phyloP scores from a whole-genome alignment of 2,888 invertebrate genomes.

The Rotaria macrura region DNA sequence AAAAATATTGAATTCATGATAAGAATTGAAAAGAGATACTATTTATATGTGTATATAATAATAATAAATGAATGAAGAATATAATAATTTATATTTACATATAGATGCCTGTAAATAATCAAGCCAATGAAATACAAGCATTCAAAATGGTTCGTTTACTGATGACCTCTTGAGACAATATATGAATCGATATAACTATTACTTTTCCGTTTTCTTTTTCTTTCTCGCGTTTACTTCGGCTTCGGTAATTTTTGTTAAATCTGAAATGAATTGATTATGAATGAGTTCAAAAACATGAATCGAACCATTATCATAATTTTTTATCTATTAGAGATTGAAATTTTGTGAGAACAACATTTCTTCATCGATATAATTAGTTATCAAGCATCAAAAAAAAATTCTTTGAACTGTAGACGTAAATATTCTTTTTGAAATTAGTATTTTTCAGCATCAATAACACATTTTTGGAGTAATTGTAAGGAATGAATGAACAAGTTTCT shows the following conservation, averaged over 20 bases:
- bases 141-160: background rate
- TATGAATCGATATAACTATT: background rate
- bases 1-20: background rate
- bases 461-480: too few relatives aligned
- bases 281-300: background rate
- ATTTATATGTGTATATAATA: too few relatives aligned
- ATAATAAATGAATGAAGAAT: too few relatives aligned
- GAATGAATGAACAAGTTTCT: too few relatives aligned
- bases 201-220: background rate
- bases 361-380: conserved; percentile 91
- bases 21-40: too few relatives aligned
- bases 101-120: too few relatives aligned
- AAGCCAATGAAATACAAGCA: background rate
- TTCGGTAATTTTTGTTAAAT: too few relatives aligned
- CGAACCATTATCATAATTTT: background rate
- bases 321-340: conserved; percentile 64
- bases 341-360: conserved; percentile 87
- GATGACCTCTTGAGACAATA: background rate
- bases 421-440: conserved; percentile 86
- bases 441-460: too few relatives aligned
- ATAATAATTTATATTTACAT: too few relatives aligned
- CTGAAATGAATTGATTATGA: background rate
- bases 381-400: too few relatives aligned
- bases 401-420: conserved; percentile 94
- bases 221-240: too few relatives aligned